Base-by-base conservation (phyloP, 2,888 invertebrate genomes). In the Sphaerophoria rueppellii region DNA sequence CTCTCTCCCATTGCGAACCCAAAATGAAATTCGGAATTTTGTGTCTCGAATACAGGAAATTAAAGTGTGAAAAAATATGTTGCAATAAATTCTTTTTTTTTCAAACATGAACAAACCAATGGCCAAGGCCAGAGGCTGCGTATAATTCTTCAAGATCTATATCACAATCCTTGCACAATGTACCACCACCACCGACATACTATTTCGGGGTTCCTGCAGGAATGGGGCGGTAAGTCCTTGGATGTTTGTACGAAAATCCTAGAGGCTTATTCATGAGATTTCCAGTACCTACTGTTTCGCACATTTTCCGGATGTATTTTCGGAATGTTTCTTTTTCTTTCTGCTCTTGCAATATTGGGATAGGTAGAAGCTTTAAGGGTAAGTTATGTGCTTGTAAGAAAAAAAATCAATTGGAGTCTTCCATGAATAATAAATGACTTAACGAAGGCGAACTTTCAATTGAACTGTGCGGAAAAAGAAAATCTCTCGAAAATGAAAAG, bases 41-140 rank as follows among this genome's bases (percentile, higher is more conserved):
- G 24, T 24, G 24, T 24, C 24, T 24, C 24, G 4, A 6, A 14
- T 34, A 35, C 34, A 55, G 34, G 34, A 37, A 37, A 37, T 37
- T 43, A 24, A 50, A 63, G 63, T 63, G 63, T 63, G 48, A 48
- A 63, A 63, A 50, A 63, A 35, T 63, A 50, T 50, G 34, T 63
- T 48, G 63, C 35, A 50, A 37, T 65, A 35, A 35, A 58, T 37
- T n/a, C n/a, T n/a, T 37, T 37, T 11, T 34, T 12, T 37, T 2
- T 24, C 24, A 2, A 24, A 24, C 24, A 24, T 24, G 24, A 24
- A 24, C 16, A 7, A 35, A 65, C 48, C 35, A 52, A 63, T 16
- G 16, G 65, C 11, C 24, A 0, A 12, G 7, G 35, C 50, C 50
- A 37, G 50, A 65, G 65, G 65, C 16, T 52, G 52, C 34, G 46